Base-by-base conservation (phyloP, 2,797 vertebrate genomes). In the Aldrovandia affinis region DNA sequence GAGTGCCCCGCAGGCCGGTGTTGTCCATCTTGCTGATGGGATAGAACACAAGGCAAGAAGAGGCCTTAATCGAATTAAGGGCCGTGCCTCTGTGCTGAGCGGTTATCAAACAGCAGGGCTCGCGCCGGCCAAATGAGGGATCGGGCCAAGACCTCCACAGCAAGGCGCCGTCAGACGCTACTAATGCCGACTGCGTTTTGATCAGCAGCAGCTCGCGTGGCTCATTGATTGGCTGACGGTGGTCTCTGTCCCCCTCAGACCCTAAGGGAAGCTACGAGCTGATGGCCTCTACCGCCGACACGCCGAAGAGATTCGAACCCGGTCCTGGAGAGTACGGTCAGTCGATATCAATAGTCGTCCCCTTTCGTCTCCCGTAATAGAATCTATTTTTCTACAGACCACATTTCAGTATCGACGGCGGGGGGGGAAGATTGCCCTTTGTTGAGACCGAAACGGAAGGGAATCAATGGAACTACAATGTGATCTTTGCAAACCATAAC, bases 281-380 rank as follows among this genome's bases (percentile, higher is more conserved):
- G 78, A 87, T 93, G 87, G 85, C 85, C 1, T 88, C 91, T 82
- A 63, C 87, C 85, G 82, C 88, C 84, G 92, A 95, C 84, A 36
- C 68, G 18, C 84, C 85, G 77, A 89, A 83, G 80, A 88, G 85
- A 84, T 73, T 83, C 44, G 86, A 88, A 61, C 86, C 88, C 84
- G 91, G 89, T 82, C 85, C 86, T 36, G 93, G 92, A 84, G 92
- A 93, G 73, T 81, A 52, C 65, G 92, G 93, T 95, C 82, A 91
- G 93, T 93, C 70, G 2, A 82, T 57, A 18, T 22, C 30, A 28
- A 14, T 6, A 14, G 9, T n/a, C 68, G 47, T 83, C 9, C 30
- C n/a, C 7, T n/a, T 5, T 8, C 30, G 2, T 20, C 12, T 15
- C n/a, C n/a, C n/a, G n/a, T n/a, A n/a, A n/a, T n/a, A n/a, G n/a